Conservation (phyloP, 2,888 invertebrate species). For the Sinelater perroti region DNA sequence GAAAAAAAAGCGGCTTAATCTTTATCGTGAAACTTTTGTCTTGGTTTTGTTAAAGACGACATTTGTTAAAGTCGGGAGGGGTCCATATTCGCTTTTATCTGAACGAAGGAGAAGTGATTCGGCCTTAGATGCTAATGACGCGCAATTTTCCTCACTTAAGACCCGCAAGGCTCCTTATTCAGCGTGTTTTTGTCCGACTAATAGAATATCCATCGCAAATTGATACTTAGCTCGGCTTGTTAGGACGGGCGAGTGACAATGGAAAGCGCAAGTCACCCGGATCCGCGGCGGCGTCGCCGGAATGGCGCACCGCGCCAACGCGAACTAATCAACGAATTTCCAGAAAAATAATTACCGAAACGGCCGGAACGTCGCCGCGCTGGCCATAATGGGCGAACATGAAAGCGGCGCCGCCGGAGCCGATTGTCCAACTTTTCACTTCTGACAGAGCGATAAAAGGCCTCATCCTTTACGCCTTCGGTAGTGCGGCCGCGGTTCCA, state of each 20-base stretch:
- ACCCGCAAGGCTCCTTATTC: not conserved
- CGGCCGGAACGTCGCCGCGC: conserved; percentile 35
- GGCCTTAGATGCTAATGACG: too few relatives aligned
- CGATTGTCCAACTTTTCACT: conserved; percentile 40
- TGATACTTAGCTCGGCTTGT: conserved; percentile 22
- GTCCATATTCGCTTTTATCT: too few relatives aligned
- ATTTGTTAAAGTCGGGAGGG: too few relatives aligned
- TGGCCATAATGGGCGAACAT: conserved; percentile 37
- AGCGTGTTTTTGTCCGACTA: conserved; percentile 5
- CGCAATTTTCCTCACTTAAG: conserved; percentile 2
- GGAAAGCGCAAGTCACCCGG: conserved; percentile 21
- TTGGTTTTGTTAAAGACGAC: too few relatives aligned
- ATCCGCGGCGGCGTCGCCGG: not conserved
- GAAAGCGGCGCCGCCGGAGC: conserved; percentile 29
- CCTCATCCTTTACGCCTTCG: conserved; percentile 38
- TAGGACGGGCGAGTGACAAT: conserved; percentile 15
- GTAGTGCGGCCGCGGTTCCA: too few relatives aligned
- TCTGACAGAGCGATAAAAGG: conserved; percentile 42
- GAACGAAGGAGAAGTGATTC: too few relatives aligned
- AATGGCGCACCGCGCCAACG: not conserved
- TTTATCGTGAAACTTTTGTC: too few relatives aligned
- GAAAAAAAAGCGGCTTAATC: too few relatives aligned
- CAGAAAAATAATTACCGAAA: conserved; percentile 43
- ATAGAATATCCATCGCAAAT: conserved; percentile 21
- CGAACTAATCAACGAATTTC: conserved; percentile 28